Evolutionary conservation across 2,113 vertebrate genomes (phyloP).

Genomic region (Myiopsitta monachus): DNA sequence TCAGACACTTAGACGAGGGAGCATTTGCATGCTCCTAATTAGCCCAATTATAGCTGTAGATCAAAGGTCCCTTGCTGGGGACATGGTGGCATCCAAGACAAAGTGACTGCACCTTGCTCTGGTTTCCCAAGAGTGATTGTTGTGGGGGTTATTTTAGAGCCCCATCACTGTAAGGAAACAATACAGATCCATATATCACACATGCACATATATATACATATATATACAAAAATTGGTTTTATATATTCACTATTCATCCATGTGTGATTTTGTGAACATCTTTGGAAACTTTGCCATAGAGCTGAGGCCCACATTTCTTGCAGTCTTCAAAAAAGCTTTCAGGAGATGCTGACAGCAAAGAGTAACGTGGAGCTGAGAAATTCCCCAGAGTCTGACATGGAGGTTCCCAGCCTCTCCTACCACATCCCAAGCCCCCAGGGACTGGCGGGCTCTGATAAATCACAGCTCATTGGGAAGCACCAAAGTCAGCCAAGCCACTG

Average conservation of each 20-base stretch:
- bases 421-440: background rate
- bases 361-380: fast-evolving
- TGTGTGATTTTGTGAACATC: background rate
- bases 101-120: background rate
- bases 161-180: background rate
- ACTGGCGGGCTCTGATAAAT: background rate
- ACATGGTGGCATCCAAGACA: fast-evolving
- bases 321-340: background rate
- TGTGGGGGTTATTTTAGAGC: background rate
- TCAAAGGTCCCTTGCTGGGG: background rate
- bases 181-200: background rate
- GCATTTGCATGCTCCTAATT: background rate
- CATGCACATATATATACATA: too few species aligned
- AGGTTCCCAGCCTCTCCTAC: background rate
- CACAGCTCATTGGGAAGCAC: background rate
- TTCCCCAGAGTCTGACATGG: background rate
- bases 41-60: slow-evolving; percentile 5
- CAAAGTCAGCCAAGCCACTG: background rate
- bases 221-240: background rate
- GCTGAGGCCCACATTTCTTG: background rate
- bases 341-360: background rate
- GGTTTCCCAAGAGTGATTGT: background rate
- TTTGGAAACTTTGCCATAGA: background rate
- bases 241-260: background rate
- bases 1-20: background rate